Evolutionary conservation across 2,888 invertebrate species (phyloP).

Genomic region (Mactromeris polynyma): DNA sequence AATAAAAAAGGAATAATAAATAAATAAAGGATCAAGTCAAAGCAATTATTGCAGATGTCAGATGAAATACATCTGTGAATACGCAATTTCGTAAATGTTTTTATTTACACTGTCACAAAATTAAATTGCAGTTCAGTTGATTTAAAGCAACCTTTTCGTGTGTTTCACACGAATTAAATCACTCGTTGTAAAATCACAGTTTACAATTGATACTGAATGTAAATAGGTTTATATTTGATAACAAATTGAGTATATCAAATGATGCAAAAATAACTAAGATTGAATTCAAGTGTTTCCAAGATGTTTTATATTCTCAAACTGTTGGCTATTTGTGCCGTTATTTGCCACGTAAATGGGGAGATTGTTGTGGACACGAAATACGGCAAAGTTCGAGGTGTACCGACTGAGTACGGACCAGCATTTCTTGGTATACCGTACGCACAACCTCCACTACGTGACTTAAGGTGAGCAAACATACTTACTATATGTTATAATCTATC

Average conservation of each 20-base stretch:
- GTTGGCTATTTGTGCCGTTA: background rate
- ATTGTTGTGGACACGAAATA: constrained; percentile 72
- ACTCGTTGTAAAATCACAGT: background rate
- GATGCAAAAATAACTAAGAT: background rate
- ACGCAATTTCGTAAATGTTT: too few species aligned
- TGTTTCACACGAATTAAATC: background rate
- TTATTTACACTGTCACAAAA: too few species aligned
- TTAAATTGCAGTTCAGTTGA: too few species aligned
- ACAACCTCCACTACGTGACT: constrained; percentile 74
- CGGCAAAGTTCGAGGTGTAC: constrained; percentile 73
- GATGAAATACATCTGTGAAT: too few species aligned
- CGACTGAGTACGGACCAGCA: constrained; percentile 66
- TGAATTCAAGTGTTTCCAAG: background rate
- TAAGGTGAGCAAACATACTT: constrained; percentile 72
- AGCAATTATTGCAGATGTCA: too few species aligned
- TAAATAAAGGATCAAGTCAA: too few species aligned
- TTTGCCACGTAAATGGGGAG: constrained; percentile 16
- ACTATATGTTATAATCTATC: too few species aligned
- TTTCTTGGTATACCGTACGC: constrained; percentile 81
- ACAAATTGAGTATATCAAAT: background rate
- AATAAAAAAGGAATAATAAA: too few species aligned
- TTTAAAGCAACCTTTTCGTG: background rate
- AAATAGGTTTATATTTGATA: background rate
- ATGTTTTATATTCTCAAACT: background rate
- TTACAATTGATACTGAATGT: background rate